Base-by-base conservation (phyloP, 92 coral and sea anemone genomes). In the Metridium senile region DNA sequence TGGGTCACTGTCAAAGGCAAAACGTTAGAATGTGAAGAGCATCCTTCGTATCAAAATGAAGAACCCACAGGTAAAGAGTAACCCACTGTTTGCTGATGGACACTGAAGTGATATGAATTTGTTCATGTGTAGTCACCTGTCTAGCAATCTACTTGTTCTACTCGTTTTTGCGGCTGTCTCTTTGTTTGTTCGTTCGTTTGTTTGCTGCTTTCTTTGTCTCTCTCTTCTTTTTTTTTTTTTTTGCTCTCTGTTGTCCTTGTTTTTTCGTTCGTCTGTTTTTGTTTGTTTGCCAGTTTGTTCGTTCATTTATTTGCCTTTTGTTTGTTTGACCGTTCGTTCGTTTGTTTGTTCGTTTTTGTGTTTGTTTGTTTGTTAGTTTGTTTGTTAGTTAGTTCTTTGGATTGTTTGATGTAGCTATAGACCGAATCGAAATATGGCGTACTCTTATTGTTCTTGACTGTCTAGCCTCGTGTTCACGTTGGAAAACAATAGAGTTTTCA, bases 1-100 rank as follows among this genome's bases (percentile, higher is more conserved):
- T 85, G 83, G 73, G 93, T 91, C 45, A 69, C 33, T 28, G 90
- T 88, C 49, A 89, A 59, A n/a, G 81, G 75, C 54, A 88, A 82
- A 81, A 61, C 66, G 30, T 39, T 88, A 86, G 97, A 85, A 47
- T 88, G 61, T 53, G 87, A 78, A 51, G 71, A 74, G 64, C 87
- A 87, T 39, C 72, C 87, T 1, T 90, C 91, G 2, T 85, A 58
- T 26, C 49, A 64, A 39, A 62, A 89, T 19, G 90, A 78, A 53
- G 79, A 71, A 11, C 58, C 81, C 21, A 1, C 92, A 56, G 82
- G 97, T 91, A 83, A 0, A 0, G 7, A 57, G 11, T 54, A 62
- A 26, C 8, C 25, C 3, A 4, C 68, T 7, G 32, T 9, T 26
- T 30, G 30, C 22, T 20, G 28, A 57, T 20, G 49, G 49, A 4